These are phyloP conservation scores for Thera britannica DNA, from an alignment of 2,888 invertebrate genomes.

Conservation along the genomic window DNA sequence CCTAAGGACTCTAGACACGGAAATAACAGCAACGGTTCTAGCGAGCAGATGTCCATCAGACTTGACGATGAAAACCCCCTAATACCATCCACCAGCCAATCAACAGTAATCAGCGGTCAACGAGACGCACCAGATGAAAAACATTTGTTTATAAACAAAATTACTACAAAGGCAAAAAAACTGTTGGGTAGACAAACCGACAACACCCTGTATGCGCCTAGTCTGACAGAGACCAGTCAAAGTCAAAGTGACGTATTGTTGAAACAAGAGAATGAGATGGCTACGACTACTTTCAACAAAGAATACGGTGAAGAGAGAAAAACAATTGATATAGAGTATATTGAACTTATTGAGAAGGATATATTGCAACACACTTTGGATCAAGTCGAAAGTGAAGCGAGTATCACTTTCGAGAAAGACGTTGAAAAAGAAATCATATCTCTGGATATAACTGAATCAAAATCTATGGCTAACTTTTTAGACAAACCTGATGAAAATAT, in stretches of 20 bases:
- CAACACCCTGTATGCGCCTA: not conserved
- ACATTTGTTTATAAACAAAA: constrained; percentile 9
- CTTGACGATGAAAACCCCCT: not conserved
- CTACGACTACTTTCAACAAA: constrained; percentile 44
- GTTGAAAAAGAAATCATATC: constrained; percentile 39
- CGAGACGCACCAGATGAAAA: not conserved
- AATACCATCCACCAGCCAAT: not conserved
- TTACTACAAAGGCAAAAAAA: constrained; percentile 14
- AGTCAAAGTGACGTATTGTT: constrained; percentile 42
- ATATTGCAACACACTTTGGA: constrained; percentile 3
- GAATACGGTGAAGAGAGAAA: constrained; percentile 37
- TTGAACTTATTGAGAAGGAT: constrained; percentile 18
- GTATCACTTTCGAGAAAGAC: constrained; percentile 15
- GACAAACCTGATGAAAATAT: not conserved
- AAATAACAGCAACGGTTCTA: constrained; percentile 11
- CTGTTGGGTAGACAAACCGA: constrained; percentile 1
- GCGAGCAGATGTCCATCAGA: constrained; percentile 8
- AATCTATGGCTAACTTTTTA: constrained; percentile 4
- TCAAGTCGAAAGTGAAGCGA: not conserved
- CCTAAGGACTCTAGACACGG: constrained; percentile 16
- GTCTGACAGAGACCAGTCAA: constrained; percentile 2
- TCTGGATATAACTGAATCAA: constrained; percentile 38
- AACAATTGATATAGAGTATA: constrained; percentile 29
- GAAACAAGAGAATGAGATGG: constrained; percentile 46
- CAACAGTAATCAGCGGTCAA: constrained; percentile 8